Evolutionary conservation across 2,888 invertebrate species (phyloP).

Genomic region (Drosophila tanythrix): DNA sequence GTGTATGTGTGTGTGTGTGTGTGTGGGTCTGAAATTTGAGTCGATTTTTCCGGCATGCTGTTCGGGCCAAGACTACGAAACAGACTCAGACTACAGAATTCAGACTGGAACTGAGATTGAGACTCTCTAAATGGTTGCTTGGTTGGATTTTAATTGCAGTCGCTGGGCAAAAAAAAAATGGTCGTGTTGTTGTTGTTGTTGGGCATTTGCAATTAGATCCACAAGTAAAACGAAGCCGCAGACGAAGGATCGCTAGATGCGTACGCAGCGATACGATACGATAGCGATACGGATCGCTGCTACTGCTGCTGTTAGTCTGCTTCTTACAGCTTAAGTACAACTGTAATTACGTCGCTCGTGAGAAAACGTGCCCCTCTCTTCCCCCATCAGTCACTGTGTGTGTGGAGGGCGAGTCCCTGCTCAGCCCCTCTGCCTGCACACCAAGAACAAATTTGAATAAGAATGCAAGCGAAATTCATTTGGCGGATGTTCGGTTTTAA

Average conservation of each 20-base stretch:
- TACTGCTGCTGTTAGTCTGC: background rate
- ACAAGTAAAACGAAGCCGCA: constrained; percentile 76
- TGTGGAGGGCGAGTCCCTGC: constrained; percentile 32
- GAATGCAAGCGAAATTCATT: constrained; percentile 54
- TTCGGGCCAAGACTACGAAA: constrained; percentile 58
- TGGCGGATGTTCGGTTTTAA: constrained; percentile 78
- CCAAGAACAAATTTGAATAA: constrained; percentile 63
- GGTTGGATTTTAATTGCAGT: constrained; percentile 78
- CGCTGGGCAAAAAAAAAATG: constrained; percentile 55
- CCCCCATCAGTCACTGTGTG: background rate
- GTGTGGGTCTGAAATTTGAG: constrained; percentile 66
- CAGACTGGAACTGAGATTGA: constrained; percentile 44
- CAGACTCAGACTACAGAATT: constrained; percentile 39
- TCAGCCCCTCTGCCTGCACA: constrained; percentile 9
- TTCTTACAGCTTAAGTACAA: constrained; percentile 43
- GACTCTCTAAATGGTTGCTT: constrained; percentile 45
- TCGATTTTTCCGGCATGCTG: constrained; percentile 78
- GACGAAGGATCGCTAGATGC: constrained; percentile 67
- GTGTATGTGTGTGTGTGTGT: constrained; percentile 8
- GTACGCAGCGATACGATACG: constrained; percentile 64
- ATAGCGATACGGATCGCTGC: constrained; percentile 48
- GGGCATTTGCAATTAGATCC: constrained; percentile 73
- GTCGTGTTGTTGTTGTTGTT: constrained; percentile 38
- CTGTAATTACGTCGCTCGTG: constrained; percentile 76
- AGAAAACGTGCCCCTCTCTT: constrained; percentile 58